Conservation (phyloP, 2,888 invertebrate genomes). For the Pterobdella sp. region DNA sequence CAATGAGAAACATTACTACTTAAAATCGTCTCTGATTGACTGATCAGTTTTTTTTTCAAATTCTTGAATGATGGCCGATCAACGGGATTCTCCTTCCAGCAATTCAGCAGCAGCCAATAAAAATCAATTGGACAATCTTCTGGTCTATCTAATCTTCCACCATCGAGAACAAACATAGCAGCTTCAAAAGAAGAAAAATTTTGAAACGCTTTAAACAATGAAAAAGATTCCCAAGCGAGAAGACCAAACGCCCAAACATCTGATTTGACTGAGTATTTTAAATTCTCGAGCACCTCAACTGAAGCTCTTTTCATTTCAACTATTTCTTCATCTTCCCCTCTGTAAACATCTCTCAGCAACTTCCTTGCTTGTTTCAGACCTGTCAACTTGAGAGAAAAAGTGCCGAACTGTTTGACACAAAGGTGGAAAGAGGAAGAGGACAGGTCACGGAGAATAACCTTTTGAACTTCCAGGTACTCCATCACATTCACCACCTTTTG, state of each 20-base stretch:
- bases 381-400: constrained; percentile 37
- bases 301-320: constrained; percentile 38
- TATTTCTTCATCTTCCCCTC: constrained; percentile 34
- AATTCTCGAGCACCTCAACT: constrained; percentile 38
- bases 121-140: constrained; percentile 36
- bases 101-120: constrained; percentile 34
- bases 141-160: constrained; percentile 37
- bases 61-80: background rate
- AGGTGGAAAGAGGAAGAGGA: constrained; percentile 37
- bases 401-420: no score
- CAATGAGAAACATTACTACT: background rate
- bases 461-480: constrained; percentile 35
- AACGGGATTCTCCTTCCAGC: constrained; percentile 32
- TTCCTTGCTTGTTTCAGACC: constrained; percentile 36
- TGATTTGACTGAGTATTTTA: constrained; percentile 37
- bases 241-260: constrained; percentile 40
- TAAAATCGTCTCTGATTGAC: background rate
- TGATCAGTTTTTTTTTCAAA: background rate
- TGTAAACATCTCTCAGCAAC: constrained; percentile 37
- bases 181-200: constrained; percentile 34
- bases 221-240: constrained; percentile 38
- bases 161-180: constrained; percentile 37
- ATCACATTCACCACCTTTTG: constrained; percentile 36
- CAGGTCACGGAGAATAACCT: constrained; percentile 37
- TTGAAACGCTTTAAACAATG: constrained; percentile 37